Evolutionary conservation across 2,113 vertebrate genomes (phyloP), one percentile per base, ranked within the genome.

Genomic region (Echinops telfairi): DNA sequence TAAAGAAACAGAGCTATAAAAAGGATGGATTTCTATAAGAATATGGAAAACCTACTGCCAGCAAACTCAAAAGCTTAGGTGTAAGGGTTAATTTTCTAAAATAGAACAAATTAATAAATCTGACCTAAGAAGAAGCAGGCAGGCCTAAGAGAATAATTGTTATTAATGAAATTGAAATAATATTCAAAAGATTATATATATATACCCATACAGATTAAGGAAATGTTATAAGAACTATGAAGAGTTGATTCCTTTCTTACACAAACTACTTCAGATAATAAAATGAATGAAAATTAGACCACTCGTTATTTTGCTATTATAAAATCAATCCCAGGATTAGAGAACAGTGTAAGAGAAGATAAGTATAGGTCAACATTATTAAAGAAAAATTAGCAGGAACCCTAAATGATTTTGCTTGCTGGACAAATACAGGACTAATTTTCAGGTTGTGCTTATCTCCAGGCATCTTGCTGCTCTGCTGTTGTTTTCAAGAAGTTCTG

Each of bases 181-280:
- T 66, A 73, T 64, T 87, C 14, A 33, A 53, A 90, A 89, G 25
- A 76, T 27, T 82, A 4, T 23, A 66, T 33, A 27, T 1, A 27
- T 1, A 8, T 1, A 43, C 11, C 23, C 7, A 62, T 2, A 77
- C 17, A 57, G 12, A 71, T 53, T 53, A 22, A 62, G 16, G n/a
- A 82, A 31, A 88, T 47, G 38, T 19, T 12, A 53, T 12, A 77
- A 77, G 20, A 0, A 47, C 53, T 85, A 58, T 43, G 3, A 92
- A 90, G 31, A 66, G 31, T 23, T 43, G 12, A 27, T 81, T 91
- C 3, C 0, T 36, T 89, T 92, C 53, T 19, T 73, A 68, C 3
- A 33, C 25, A 88, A 86, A 92, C 16, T 83, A 86, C 83, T 60
- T 38, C 62, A n/a, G 29, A 91, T 33, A 87, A 76, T 80, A 25